Evolutionary conservation across 2,113 vertebrate species (phyloP).

Genomic region (Siniperca chuatsi): DNA sequence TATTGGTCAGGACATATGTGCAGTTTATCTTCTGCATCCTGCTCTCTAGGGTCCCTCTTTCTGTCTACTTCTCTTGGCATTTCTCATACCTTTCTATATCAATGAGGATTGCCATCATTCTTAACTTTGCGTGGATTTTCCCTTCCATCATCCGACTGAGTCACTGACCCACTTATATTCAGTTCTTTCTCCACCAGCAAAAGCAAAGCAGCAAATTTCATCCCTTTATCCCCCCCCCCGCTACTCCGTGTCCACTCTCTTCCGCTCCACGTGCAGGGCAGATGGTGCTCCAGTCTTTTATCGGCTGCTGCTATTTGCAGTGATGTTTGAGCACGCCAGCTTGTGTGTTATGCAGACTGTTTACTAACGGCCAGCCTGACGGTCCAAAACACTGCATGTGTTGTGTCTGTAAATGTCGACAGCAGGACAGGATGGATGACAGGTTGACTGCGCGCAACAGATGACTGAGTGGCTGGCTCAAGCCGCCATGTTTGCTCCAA

Average conservation of each 20-base stretch:
- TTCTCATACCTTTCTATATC: background rate
- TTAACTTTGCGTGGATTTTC: constrained; percentile 27
- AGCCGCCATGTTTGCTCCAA: constrained; percentile 46
- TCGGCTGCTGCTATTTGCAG: constrained; percentile 65
- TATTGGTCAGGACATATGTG: constrained; percentile 10
- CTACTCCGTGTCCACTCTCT: constrained; percentile 19
- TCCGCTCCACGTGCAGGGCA: constrained; percentile 61
- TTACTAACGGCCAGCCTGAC: constrained; percentile 21
- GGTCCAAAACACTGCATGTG: background rate
- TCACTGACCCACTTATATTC: constrained; percentile 62
- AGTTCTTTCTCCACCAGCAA: constrained; percentile 32
- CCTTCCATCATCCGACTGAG: constrained; percentile 29
- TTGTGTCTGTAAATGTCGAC: constrained; percentile 36
- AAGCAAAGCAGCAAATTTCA: constrained; percentile 56
- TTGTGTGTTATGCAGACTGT: constrained; percentile 40
- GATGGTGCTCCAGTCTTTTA: constrained; percentile 59
- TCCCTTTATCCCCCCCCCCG: constrained; percentile 33
- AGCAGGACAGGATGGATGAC: constrained; percentile 26
- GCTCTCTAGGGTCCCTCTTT: background rate
- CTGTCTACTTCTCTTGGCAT: no score
- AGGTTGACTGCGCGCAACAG: constrained; percentile 41
- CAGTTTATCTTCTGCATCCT: background rate
- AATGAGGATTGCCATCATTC: background rate
- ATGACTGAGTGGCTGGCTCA: constrained; percentile 46
- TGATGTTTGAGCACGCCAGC: constrained; percentile 18